A percentile compares a stretch with the other conserved stretches of the same genome.
phyloP scores from a whole-genome alignment of 2,888 invertebrate genomes.

The Blera fallax region DNA sequence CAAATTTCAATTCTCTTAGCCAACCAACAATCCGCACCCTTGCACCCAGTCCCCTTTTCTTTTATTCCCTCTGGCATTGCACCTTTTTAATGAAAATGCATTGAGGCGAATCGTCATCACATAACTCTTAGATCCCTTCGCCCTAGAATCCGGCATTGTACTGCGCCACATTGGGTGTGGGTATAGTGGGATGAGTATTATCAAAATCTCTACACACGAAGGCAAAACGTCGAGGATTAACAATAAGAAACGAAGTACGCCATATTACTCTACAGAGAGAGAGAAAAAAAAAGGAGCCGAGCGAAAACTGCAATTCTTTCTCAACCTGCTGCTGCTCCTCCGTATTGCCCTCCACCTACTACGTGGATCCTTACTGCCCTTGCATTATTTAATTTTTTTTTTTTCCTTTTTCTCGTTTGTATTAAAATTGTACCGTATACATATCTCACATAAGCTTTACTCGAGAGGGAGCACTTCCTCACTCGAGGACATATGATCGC shows the following conservation, averaged over 20 bases:
- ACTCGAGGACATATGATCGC: conserved; percentile 24
- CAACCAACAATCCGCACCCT: conserved; percentile 13
- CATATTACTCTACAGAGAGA: not conserved
- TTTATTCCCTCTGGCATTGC: conserved; percentile 19
- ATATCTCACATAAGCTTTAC: conserved; percentile 27
- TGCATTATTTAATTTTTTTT: conserved; percentile 41
- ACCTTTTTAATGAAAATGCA: conserved; percentile 62
- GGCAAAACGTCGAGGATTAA: conserved; percentile 27
- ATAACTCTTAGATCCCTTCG: conserved; percentile 42
- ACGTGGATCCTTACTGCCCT: conserved; percentile 12
- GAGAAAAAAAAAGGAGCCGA: not conserved
- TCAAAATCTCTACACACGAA: conserved; percentile 30
- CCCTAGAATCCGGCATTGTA: conserved; percentile 4
- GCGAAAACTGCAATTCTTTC: not conserved
- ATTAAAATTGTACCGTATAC: conserved; percentile 39
- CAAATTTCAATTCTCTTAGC: conserved; percentile 33
- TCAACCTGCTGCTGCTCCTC: not conserved
- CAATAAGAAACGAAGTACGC: not conserved
- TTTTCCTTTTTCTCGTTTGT: not conserved
- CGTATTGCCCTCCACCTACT: not conserved
- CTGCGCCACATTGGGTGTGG: not conserved
- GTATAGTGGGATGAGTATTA: not conserved
- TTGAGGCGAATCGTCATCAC: conserved; percentile 51
- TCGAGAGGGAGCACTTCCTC: not conserved
- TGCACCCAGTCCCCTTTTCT: not conserved